Percentiles rank a stretch among this genome's conserved stretches.
Evolutionary conservation across 2,113 vertebrate genomes (phyloP).

Genomic region (Nibea albiflora): DNA sequence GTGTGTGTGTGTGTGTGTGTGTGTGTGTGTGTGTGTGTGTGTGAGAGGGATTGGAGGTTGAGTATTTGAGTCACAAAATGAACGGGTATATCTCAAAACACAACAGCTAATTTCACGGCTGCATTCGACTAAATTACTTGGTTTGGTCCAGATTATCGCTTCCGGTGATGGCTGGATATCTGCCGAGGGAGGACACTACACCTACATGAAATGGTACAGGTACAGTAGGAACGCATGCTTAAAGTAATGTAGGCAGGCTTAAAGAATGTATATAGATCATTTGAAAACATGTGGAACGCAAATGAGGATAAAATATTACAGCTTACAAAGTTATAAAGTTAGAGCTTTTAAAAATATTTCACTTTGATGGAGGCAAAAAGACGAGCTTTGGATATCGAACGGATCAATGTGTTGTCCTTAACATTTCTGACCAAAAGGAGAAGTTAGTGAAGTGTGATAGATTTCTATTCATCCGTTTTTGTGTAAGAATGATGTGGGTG

Average conservation of each 20-base stretch:
- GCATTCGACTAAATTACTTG: not conserved
- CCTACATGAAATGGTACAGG: not conserved
- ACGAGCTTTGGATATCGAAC: not conserved
- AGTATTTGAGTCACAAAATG: not conserved
- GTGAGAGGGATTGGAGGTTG: not conserved
- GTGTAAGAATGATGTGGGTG: slow-evolving; percentile 25
- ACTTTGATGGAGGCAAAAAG: not conserved
- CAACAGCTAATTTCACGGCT: not conserved
- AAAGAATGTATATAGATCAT: not conserved
- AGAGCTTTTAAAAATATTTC: not conserved
- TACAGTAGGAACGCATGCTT: not conserved
- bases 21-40: not conserved
- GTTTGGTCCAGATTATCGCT: not conserved
- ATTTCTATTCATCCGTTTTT: not conserved
- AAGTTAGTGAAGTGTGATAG: slow-evolving; percentile 1
- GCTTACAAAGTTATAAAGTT: not conserved
- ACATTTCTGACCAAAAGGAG: not conserved
- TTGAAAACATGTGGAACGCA: not conserved
- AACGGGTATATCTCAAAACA: slow-evolving; percentile 14
- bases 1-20: not conserved
- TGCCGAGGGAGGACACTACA: not conserved
- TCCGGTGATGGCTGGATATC: not conserved
- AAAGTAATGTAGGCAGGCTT: not conserved
- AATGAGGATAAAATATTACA: not conserved
- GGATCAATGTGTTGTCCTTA: not conserved